Evolutionary conservation across 2,797 vertebrate species (phyloP).

Genomic region (Loris lydekkerianus): DNA sequence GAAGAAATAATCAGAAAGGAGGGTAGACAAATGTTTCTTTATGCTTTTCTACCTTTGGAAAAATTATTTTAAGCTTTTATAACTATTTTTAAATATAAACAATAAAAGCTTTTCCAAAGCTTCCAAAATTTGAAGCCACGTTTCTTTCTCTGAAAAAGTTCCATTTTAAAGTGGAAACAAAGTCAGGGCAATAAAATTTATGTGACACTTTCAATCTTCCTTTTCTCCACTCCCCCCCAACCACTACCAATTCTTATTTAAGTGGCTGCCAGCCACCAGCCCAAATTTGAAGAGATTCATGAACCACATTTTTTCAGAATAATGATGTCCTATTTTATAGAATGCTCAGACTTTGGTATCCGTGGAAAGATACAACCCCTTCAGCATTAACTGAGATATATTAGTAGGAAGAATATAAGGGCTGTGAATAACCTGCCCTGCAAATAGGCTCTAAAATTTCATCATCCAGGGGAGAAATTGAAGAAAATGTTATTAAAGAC

Average conservation of each 20-base stretch:
- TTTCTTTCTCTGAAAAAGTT: slow-evolving; percentile 52
- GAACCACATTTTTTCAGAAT: neutral
- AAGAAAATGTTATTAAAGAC: slow-evolving; percentile 82
- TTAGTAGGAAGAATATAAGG: slow-evolving; percentile 70
- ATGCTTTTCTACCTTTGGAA: neutral
- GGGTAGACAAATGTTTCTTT: neutral
- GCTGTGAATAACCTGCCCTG: slow-evolving; percentile 75
- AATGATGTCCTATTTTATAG: neutral
- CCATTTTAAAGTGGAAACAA: slow-evolving; percentile 66
- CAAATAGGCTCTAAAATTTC: slow-evolving; percentile 75
- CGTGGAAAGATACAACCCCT: slow-evolving; percentile 47
- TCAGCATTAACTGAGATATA: slow-evolving; percentile 47
- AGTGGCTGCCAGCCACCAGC: slow-evolving; percentile 46
- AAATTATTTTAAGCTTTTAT: neutral
- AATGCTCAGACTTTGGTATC: slow-evolving; percentile 47
- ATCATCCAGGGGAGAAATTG: slow-evolving; percentile 69
- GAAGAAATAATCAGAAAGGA: slow-evolving; percentile 33
- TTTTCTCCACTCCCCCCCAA: fast-evolving
- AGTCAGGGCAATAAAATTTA: slow-evolving; percentile 53
- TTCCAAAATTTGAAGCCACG: neutral
- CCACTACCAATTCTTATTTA: neutral
- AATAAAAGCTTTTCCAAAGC: neutral
- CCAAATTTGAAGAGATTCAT: slow-evolving; percentile 53
- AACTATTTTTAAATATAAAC: slow-evolving; percentile 52
- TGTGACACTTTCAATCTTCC: neutral